Evolutionary conservation across 2,797 vertebrate genomes (phyloP).

Genomic region (Synaphobranchus kaupii): DNA sequence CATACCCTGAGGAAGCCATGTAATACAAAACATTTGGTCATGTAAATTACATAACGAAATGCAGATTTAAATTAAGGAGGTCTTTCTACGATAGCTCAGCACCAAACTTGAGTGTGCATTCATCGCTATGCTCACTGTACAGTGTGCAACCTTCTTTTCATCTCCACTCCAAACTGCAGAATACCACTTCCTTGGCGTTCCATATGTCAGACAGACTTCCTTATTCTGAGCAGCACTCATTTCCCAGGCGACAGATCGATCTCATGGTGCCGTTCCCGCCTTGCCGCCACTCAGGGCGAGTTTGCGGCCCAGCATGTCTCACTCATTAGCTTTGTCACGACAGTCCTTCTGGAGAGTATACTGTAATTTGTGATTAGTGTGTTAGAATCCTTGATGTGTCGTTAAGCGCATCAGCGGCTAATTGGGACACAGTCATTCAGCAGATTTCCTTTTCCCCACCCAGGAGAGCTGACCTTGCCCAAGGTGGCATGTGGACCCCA

Average conservation of each 20-base stretch:
- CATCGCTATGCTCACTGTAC: background rate
- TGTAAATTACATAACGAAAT: background rate
- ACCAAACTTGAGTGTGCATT: background rate
- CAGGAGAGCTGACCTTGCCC: background rate
- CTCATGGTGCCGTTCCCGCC: background rate
- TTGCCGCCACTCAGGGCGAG: background rate
- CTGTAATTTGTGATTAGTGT: constrained; percentile 41
- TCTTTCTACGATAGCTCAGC: background rate
- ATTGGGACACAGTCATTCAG: constrained; percentile 40
- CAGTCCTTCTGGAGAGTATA: constrained; percentile 9
- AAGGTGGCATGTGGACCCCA: background rate
- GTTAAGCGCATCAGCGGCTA: constrained; percentile 33
- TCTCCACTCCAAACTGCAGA: background rate
- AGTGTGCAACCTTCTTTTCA: background rate
- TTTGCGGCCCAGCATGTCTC: background rate
- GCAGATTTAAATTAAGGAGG: background rate
- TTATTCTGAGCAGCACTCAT: background rate
- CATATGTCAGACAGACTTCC: too few relatives aligned
- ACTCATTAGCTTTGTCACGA: background rate
- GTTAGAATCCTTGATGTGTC: constrained; percentile 35
- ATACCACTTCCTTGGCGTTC: background rate
- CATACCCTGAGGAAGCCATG: background rate
- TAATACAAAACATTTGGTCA: background rate
- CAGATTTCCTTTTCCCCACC: constrained; percentile 3
- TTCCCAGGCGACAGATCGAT: background rate